phyloP scores from a whole-genome alignment of 2,888 invertebrate species.

The Galerucella calmariensis region DNA sequence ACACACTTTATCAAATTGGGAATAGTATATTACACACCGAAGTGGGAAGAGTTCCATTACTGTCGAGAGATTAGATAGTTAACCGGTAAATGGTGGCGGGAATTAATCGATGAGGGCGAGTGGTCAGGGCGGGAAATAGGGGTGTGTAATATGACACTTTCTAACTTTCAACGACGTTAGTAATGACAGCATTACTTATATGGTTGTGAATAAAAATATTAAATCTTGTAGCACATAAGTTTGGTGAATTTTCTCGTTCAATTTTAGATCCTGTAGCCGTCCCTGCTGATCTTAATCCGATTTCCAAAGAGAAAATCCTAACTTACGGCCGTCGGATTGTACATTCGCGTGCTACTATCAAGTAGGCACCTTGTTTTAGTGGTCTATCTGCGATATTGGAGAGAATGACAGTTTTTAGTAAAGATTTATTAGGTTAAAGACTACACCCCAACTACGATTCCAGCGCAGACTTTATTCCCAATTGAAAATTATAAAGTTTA shows the following conservation, averaged over 20 bases:
- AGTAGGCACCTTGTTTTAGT: slow-evolving; percentile 59
- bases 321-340: slow-evolving; percentile 55
- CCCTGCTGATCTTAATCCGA: slow-evolving; percentile 55
- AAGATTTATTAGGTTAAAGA: neutral
- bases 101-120: too few species aligned
- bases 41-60: too few species aligned
- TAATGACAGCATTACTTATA: too few species aligned
- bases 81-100: too few species aligned
- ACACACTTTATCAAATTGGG: too few species aligned
- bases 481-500: neutral
- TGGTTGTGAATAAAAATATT: too few species aligned
- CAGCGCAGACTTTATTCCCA: neutral
- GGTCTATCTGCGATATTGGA: slow-evolving; percentile 56
- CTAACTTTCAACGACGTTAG: too few species aligned
- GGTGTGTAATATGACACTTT: too few species aligned
- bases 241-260: neutral
- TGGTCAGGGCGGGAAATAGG: too few species aligned
- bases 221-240: too few species aligned
- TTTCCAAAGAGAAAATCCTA: slow-evolving; percentile 59
- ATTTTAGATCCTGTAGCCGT: slow-evolving; percentile 11
- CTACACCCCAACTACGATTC: neutral
- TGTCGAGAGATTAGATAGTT: too few species aligned
- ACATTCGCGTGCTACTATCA: slow-evolving; percentile 58
- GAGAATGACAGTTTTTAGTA: slow-evolving; percentile 37
- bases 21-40: too few species aligned